Evolutionary conservation across 2,888 invertebrate species (phyloP), one percentile per base, ranked within the genome.

Genomic region (Mystacides longicornis): DNA sequence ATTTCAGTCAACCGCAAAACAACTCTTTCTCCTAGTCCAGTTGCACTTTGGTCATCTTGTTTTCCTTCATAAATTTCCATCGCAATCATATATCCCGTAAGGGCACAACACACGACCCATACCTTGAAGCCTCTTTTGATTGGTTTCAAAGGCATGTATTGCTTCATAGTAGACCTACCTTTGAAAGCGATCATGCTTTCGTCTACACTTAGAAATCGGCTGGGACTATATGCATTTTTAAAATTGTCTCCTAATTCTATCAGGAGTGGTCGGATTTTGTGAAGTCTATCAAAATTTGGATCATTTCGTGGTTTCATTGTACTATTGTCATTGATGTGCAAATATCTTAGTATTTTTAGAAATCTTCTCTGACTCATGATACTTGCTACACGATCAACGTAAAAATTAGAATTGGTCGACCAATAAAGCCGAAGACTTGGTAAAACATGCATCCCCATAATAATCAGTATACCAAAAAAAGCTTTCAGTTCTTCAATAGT

Each of bases 131-230:
- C 61, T n/a, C 62, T 43, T 52, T 62, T 63, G 37, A 60, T 60
- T 7, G 63, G 62, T 51, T 64, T 63, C 59, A 60, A 46, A 3
- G 62, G 60, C 59, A 61, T 59, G 47, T 64, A 64, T 46, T 64
- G 64, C 48, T 64, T 64, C 47, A 63, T 31, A 22, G 56, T 43
- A 21, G 56, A 54, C 23, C 62, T 49, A 4, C 63, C 63, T 58
- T 63, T 64, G 59, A 63, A 64, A 3, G 59, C 59, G 16, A 63
- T 54, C 62, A 63, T 63, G 31, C 58, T 61, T 47, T 64, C 63
- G 43, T 63, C 60, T 27, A 63, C 53, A 19, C 59, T 57, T n/a
- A 64, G 52, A 22, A 47, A 43, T 27, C 59, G n/a, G 27, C 33
- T 20, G 33, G 62, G 56, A 4, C 52, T 33, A 48, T 64, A 59